Evolutionary conservation across 2,888 invertebrate species (phyloP).

Genomic region (Arctia plantaginis): DNA sequence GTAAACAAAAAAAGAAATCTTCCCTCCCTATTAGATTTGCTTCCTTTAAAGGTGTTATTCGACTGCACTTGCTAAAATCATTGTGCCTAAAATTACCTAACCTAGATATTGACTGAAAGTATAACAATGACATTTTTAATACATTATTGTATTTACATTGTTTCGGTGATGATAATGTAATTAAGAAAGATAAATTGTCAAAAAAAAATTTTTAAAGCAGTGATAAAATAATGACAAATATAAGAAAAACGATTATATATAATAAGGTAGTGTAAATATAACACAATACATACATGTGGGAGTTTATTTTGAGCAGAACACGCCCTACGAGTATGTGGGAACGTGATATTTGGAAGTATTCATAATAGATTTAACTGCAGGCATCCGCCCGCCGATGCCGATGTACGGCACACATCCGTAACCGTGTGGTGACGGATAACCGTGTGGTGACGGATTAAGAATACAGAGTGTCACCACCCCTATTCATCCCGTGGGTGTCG

Average conservation of each 20-base stretch:
- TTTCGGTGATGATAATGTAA: too few relatives aligned
- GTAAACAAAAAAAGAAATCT: conserved; percentile 53
- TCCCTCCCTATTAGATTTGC: conserved; percentile 57
- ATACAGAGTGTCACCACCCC: too few relatives aligned
- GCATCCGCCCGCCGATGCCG: too few relatives aligned
- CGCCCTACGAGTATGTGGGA: too few relatives aligned
- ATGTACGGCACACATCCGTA: too few relatives aligned
- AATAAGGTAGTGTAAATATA: neutral
- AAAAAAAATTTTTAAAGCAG: too few relatives aligned
- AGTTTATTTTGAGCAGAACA: neutral
- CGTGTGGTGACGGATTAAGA: too few relatives aligned
- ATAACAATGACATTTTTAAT: neutral
- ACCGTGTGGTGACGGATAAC: too few relatives aligned
- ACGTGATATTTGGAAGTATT: too few relatives aligned
- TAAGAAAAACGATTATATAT: neutral
- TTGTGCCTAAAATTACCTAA: neutral
- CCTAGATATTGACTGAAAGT: neutral
- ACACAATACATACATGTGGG: neutral
- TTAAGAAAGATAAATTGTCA: too few relatives aligned
- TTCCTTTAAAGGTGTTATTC: conserved; percentile 40
- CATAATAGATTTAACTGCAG: too few relatives aligned
- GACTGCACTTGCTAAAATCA: neutral
- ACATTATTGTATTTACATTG: neutral
- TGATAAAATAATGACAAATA: neutral
- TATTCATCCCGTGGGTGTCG: too few relatives aligned